phyloP scores from a whole-genome alignment of 2,797 vertebrate genomes.

The Poecilia picta region DNA sequence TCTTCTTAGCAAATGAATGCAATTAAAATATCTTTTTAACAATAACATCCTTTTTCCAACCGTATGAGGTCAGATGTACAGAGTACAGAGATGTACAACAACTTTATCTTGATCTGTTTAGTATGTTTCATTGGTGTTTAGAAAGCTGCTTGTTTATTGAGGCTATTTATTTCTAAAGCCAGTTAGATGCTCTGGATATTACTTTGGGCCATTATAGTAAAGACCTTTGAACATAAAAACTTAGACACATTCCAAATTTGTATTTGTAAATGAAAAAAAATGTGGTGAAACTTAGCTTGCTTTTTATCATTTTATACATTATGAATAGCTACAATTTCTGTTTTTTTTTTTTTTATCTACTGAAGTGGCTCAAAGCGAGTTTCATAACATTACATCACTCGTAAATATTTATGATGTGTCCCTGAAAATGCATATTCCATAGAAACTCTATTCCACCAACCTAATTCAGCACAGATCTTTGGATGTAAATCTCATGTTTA shows the following conservation, averaged over 20 bases:
- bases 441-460: constrained; percentile 30
- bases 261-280: not conserved
- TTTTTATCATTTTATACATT: not conserved
- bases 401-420: constrained; percentile 31
- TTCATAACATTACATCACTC: constrained; percentile 27
- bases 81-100: not conserved
- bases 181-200: not conserved
- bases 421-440: constrained; percentile 40
- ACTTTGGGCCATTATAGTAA: not conserved
- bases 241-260: not conserved
- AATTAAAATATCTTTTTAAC: not conserved
- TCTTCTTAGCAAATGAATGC: not conserved
- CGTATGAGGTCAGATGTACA: not conserved
- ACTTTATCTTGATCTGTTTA: not conserved
- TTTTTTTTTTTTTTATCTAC: constrained; percentile 15
- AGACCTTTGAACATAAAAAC: not conserved
- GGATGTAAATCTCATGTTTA: constrained; percentile 45
- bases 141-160: not conserved
- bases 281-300: not conserved
- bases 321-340: constrained; percentile 23
- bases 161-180: not conserved
- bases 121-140: not conserved
- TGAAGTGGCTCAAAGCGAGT: constrained; percentile 9
- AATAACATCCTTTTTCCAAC: not conserved
- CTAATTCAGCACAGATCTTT: constrained; percentile 31